A percentile compares a stretch with the other conserved stretches of the same genome.
phyloP scores from a whole-genome alignment of 2,797 vertebrate genomes.

The Poeciliopsis presidionis region DNA sequence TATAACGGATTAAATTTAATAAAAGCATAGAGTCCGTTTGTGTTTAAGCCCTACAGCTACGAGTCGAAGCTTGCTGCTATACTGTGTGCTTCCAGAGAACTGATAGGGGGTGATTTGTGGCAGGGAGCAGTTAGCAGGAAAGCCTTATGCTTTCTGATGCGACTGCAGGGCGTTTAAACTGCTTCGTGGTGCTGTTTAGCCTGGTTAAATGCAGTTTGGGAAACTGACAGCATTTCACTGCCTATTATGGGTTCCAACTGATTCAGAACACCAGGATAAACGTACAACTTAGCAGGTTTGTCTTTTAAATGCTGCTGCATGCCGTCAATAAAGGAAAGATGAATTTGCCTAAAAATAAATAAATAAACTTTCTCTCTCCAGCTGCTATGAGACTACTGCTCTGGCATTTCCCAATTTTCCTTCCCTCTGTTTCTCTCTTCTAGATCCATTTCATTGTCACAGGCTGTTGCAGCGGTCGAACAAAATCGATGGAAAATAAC shows the following conservation, averaged over 20 bases:
- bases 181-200: conserved; percentile 56
- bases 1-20: conserved; percentile 68
- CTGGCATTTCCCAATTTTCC: conserved; percentile 21
- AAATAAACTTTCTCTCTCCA: background rate
- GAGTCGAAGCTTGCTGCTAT: conserved; percentile 51
- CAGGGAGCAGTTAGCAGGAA: conserved; percentile 61
- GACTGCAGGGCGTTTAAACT: conserved; percentile 43
- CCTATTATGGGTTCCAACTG: conserved; percentile 47
- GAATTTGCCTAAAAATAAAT: background rate
- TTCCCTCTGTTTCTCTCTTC: conserved; percentile 11
- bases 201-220: conserved; percentile 47
- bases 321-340: conserved; percentile 15
- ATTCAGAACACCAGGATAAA: conserved; percentile 51
- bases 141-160: conserved; percentile 65
- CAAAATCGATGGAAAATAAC: conserved; percentile 54
- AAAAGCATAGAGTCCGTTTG: conserved; percentile 62
- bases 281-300: conserved; percentile 4
- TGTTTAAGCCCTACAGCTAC: conserved; percentile 64
- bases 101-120: conserved; percentile 71
- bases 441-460: conserved; percentile 26
- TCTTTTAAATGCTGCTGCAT: conserved; percentile 1
- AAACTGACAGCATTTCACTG: conserved; percentile 48
- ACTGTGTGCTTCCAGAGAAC: conserved; percentile 51
- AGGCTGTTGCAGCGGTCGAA: conserved; percentile 28
- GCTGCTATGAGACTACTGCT: conserved; percentile 30